These are phyloP conservation scores for Nyctibius grandis DNA, from an alignment of 2,797 vertebrate genomes.

Conservation along the genomic window DNA sequence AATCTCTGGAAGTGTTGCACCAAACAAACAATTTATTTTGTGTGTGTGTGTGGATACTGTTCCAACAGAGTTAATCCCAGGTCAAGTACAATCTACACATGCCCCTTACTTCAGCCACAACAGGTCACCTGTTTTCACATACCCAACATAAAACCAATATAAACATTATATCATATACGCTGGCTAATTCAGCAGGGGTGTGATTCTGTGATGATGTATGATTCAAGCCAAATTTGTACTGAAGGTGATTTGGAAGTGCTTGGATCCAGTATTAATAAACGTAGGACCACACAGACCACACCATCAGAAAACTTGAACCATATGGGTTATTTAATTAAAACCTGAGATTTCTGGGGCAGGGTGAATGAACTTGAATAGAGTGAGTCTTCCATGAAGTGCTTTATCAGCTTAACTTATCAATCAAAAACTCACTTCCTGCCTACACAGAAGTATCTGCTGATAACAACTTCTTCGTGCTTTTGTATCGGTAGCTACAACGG, in stretches of 20 bases:
- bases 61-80: not conserved
- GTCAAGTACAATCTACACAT: not conserved
- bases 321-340: not conserved
- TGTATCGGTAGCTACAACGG: not conserved
- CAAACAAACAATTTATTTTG: not conserved
- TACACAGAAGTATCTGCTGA: not conserved
- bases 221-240: not conserved
- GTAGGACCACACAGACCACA: not conserved
- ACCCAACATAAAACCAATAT: accelerated
- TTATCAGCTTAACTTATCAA: not conserved
- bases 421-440: not conserved
- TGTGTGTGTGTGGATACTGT: not conserved
- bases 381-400: not conserved
- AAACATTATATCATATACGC: not conserved
- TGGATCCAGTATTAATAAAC: not conserved
- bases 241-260: not conserved
- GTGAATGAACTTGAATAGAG: not conserved
- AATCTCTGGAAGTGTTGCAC: not conserved
- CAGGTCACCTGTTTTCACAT: not conserved
- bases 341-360: not conserved
- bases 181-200: not conserved
- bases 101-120: not conserved
- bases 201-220: not conserved
- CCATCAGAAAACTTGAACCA: not conserved
- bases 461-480: not conserved